These are phyloP conservation scores for Sycobia sp. DNA, from an alignment of 1,140 invertebrate genomes.

Conservation along the genomic window DNA sequence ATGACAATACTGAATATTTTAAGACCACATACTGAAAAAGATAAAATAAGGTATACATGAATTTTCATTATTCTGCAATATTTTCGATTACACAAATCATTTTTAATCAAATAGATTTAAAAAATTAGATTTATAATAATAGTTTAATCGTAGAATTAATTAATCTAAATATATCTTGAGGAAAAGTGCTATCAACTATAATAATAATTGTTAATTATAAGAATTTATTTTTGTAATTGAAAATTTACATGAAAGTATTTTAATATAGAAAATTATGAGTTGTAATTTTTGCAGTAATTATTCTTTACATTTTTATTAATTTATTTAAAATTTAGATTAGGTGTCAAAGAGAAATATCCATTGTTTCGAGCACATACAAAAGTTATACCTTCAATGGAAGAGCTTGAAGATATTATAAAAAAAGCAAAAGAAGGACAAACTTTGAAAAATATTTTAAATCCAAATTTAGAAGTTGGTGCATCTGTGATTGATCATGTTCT, in stretches of 20 bases:
- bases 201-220: not conserved
- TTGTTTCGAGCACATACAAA: constrained; percentile 72
- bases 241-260: too few relatives aligned
- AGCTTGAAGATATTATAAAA: constrained; percentile 63
- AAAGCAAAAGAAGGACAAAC: constrained; percentile 76
- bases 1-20: constrained; percentile 93
- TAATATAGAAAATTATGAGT: too few relatives aligned
- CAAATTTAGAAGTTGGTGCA: constrained; percentile 85
- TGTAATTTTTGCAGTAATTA: too few relatives aligned
- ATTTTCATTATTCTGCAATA: not conserved
- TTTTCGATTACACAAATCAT: not conserved
- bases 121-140: too few relatives aligned
- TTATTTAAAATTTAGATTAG: constrained; percentile 68
- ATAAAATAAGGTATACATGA: constrained; percentile 76
- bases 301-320: too few relatives aligned
- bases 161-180: too few relatives aligned
- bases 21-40: constrained; percentile 89
- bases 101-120: not conserved
- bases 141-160: not conserved
- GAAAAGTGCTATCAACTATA: too few relatives aligned
- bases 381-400: constrained; percentile 60
- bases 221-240: not conserved
- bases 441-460: constrained; percentile 86
- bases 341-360: constrained; percentile 92
- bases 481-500: constrained; percentile 90